Conservation (phyloP, 37 sponge, comb jelly and placozoan genomes). For the Axinella damicornis region DNA sequence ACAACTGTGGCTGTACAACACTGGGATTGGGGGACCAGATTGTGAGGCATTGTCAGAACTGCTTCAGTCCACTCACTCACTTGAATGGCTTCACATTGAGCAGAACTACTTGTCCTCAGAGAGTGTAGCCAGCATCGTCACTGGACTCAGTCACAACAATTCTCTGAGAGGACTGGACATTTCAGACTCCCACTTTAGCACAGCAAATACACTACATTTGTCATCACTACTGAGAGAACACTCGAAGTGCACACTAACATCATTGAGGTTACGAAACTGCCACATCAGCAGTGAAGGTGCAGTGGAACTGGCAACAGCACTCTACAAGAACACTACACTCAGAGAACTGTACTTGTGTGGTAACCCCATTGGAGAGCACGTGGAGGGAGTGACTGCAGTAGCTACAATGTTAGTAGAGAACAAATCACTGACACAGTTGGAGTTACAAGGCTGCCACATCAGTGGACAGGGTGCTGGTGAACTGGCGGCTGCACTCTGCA, state of each 20-base stretch:
- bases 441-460: background rate
- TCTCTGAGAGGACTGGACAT: background rate
- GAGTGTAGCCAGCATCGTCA: background rate
- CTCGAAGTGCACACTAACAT: too few relatives aligned
- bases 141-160: constrained; percentile 17
- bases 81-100: background rate
- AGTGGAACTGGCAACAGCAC: too few relatives aligned
- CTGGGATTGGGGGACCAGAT: constrained; percentile 1
- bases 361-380: too few relatives aligned
- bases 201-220: too few relatives aligned
- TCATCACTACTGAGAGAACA: too few relatives aligned
- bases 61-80: background rate
- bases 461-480: background rate
- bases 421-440: background rate
- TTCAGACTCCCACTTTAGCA: too few relatives aligned
- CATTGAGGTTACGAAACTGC: too few relatives aligned
- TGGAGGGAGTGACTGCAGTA: too few relatives aligned
- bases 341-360: too few relatives aligned
- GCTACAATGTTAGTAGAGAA: constrained; percentile 1
- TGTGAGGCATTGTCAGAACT: background rate
- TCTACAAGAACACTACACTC: too few relatives aligned
- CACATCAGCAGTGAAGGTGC: too few relatives aligned
- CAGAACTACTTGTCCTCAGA: background rate
- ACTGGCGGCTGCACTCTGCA: background rate
- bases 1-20: background rate